These are phyloP conservation scores for Malacoraja senta DNA, from an alignment of 2,797 vertebrate species.

Conservation along the genomic window DNA sequence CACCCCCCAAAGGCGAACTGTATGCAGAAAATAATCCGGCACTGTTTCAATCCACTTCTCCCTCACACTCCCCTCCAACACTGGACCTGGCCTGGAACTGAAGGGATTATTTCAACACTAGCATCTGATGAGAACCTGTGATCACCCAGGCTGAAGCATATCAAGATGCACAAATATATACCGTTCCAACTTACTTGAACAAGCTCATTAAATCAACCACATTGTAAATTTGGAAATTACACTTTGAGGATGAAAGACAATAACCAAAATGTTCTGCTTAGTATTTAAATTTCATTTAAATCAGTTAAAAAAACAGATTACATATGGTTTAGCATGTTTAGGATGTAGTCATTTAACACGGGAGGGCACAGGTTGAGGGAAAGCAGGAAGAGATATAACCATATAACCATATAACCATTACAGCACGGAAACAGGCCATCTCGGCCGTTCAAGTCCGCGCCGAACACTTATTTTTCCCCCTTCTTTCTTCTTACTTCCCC, in stretches of 20 bases:
- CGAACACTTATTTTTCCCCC: too few relatives aligned
- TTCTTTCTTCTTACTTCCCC: too few relatives aligned
- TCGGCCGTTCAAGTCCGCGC: too few relatives aligned
- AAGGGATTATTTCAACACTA: conserved; percentile 69
- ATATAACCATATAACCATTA: too few relatives aligned
- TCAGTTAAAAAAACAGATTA: background rate
- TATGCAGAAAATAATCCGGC: conserved; percentile 47
- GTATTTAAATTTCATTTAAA: conserved; percentile 16
- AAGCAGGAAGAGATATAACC: too few relatives aligned
- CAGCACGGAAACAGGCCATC: too few relatives aligned
- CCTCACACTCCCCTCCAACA: conserved; percentile 60
- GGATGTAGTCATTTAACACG: background rate
- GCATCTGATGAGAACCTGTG: conserved; percentile 73
- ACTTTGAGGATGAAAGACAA: conserved; percentile 31
- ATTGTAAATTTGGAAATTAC: background rate
- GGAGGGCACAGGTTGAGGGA: too few relatives aligned
- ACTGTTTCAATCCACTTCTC: conserved; percentile 52
- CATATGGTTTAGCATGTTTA: background rate
- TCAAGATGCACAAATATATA: conserved; percentile 57
- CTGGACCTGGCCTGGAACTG: conserved; percentile 71
- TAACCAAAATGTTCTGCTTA: background rate
- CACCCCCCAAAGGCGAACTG: conserved; percentile 63
- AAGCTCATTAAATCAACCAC: conserved; percentile 26
- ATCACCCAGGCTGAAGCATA: conserved; percentile 71
- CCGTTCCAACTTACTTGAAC: conserved; percentile 56